A percentile compares a stretch with the other conserved stretches of the same genome.
phyloP scores from a whole-genome alignment of 2,888 invertebrate genomes.

The Metellina segmentata region DNA sequence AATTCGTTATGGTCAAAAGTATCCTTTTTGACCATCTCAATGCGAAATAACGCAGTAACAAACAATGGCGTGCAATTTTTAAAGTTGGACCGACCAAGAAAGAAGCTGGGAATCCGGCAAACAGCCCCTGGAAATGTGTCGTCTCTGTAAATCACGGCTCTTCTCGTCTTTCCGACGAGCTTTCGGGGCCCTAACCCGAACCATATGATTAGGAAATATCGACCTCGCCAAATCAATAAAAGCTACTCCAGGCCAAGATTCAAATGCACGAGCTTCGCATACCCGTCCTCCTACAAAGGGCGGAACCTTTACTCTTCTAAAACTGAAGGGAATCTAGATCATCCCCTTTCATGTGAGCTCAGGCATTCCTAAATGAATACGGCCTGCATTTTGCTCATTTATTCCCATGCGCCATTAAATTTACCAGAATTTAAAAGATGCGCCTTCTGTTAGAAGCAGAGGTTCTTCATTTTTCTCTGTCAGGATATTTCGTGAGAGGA shows the following conservation, averaged over 20 bases:
- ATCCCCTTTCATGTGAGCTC: slow-evolving; percentile 19
- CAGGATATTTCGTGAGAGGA: background rate
- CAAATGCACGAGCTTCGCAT: slow-evolving; percentile 44
- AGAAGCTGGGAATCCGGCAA: slow-evolving; percentile 5
- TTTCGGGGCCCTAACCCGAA: slow-evolving; percentile 51
- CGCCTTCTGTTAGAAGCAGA: background rate
- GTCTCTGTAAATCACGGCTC: slow-evolving; percentile 54
- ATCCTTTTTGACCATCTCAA: too few relatives aligned
- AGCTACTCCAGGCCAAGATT: slow-evolving; percentile 69
- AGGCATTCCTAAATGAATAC: slow-evolving; percentile 45
- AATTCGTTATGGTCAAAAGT: too few relatives aligned
- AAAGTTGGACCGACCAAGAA: slow-evolving; percentile 9
- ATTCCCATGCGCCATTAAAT: slow-evolving; percentile 57
- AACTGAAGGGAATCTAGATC: slow-evolving; percentile 50
- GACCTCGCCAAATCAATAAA: slow-evolving; percentile 74
- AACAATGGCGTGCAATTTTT: too few relatives aligned
- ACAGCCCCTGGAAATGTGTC: slow-evolving; percentile 42
- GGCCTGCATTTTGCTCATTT: slow-evolving; percentile 41
- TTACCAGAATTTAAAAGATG: slow-evolving; percentile 12
- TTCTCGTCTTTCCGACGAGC: slow-evolving; percentile 56
- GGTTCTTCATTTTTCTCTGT: background rate
- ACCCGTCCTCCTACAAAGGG: slow-evolving; percentile 29
- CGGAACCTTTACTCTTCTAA: slow-evolving; percentile 53
- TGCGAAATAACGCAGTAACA: too few relatives aligned
- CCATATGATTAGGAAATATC: slow-evolving; percentile 74